Conservation (phyloP, 2,888 invertebrate species). For the Chrysodeixis includens region DNA sequence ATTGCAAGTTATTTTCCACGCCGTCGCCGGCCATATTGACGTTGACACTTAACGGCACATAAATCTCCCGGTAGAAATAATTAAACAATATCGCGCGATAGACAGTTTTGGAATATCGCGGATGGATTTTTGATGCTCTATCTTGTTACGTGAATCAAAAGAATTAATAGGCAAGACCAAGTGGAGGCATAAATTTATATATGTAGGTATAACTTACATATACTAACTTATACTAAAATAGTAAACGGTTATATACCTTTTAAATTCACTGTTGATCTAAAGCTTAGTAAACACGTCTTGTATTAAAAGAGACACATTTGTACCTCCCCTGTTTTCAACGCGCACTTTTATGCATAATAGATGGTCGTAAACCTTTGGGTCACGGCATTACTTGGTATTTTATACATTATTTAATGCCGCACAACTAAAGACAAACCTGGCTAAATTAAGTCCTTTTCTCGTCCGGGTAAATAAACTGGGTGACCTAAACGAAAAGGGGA, state of each 20-base stretch:
- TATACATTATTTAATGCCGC: neutral
- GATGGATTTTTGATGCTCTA: constrained; percentile 17
- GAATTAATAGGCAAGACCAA: neutral
- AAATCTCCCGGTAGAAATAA: constrained; percentile 79
- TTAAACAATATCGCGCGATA: constrained; percentile 72
- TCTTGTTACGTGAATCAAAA: neutral
- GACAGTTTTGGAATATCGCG: constrained; percentile 65
- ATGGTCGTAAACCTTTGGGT: constrained; percentile 1
- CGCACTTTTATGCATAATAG: constrained; percentile 2
- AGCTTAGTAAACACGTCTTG: neutral
- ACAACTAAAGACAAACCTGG: constrained; percentile 4
- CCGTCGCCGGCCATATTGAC: constrained; percentile 81
- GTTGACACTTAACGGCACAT: constrained; percentile 82
- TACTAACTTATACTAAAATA: no score
- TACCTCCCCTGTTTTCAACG: neutral
- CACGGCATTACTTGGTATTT: constrained; percentile 4
- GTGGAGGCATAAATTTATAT: no score
- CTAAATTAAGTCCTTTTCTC: neutral
- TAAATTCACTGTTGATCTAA: neutral
- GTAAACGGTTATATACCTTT: neutral
- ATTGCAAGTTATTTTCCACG: constrained; percentile 83
- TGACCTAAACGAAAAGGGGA: neutral
- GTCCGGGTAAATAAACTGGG: neutral
- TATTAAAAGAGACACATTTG: constrained; percentile 3
- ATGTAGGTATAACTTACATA: no score